Evolutionary conservation across 2,113 vertebrate genomes (phyloP), one percentile per base, ranked within the genome.

Genomic region (Microtus richardsoni): DNA sequence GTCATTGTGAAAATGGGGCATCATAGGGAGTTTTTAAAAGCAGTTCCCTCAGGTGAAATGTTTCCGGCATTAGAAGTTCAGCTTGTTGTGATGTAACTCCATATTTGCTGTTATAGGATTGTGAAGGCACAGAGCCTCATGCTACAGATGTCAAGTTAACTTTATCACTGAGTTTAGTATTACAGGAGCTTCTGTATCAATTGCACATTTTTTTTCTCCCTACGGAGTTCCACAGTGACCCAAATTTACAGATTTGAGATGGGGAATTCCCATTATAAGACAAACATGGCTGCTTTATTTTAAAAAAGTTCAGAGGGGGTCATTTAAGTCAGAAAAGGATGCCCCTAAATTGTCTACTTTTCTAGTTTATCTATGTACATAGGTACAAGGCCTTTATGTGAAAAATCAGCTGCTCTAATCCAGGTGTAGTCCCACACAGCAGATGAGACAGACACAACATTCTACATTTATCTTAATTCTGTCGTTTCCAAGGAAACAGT

Each of bases 401-500:
- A 52, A 89, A n/a, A 89, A 33, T 60, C 66, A 96, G 85, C 41
- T 49, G 47, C 60, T 70, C 33, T 11, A 68, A 21, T 83, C 24
- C 95, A 95, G 93, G 92, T 92, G 73, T 79, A 49, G 66, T 58
- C 73, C n/a, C 64, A 91, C 49, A 73, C 0, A n/a, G 47, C 66
- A 22, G 22, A 88, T 9, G 24, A 94, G 22, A 24, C 77, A 93
- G 88, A 86, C 54, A 71, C 54, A 91, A 58, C 77, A 68, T 82
- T 86, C 86, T 54, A 92, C 71, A 79, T 91, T 96, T 92, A 93
- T 87, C 90, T 89, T 90, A 93, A 93, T 80, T 96, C 47, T 75
- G 85, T 93, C 68, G 96, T 98, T 97, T 94, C 96, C 95, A 96
- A 95, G 97, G 97, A 96, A 97, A 96, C 88, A 64, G 80, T 39